Percentiles rank a stretch among this genome's conserved stretches.
phyloP scores from a whole-genome alignment of 2,888 invertebrate species.

The Rhamnusium bicolor region DNA sequence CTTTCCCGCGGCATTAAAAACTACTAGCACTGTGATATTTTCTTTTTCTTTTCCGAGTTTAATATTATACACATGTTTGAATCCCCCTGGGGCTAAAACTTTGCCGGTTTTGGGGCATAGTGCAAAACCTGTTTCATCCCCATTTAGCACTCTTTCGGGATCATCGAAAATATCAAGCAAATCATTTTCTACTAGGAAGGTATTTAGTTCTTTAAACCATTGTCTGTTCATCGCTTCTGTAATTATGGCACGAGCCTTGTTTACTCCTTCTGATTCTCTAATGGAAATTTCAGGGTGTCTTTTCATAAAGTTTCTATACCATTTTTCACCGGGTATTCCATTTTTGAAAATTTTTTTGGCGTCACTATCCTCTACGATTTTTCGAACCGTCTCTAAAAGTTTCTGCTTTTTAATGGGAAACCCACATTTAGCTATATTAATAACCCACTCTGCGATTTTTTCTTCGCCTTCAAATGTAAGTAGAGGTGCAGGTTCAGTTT shows the following conservation, averaged over 20 bases:
- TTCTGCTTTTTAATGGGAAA: not conserved
- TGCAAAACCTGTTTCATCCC: not conserved
- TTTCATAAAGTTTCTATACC: not conserved
- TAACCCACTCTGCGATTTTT: not conserved
- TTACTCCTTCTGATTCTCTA: not conserved
- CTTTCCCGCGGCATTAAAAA: too few relatives aligned
- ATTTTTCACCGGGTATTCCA: not conserved
- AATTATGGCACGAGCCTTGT: not conserved
- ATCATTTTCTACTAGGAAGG: not conserved
- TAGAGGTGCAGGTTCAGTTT: not conserved
- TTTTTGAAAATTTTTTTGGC: not conserved
- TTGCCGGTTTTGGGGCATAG: too few relatives aligned
- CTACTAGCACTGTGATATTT: too few relatives aligned
- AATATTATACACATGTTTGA: too few relatives aligned
- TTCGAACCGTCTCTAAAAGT: not conserved
- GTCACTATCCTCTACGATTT: not conserved
- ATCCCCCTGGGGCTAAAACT: too few relatives aligned
- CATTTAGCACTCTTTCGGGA: too few relatives aligned
- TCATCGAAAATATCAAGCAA: not conserved
- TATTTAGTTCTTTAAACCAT: not conserved
- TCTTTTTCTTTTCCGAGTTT: too few relatives aligned
- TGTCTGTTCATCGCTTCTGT: not conserved
- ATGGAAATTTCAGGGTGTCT: not conserved
- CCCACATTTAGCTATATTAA: not conserved
- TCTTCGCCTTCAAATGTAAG: not conserved